Percentiles rank a stretch among this genome's conserved stretches.
These are phyloP conservation scores for Malachius bipustulatus DNA, from an alignment of 2,888 invertebrate genomes.

Conservation along the genomic window DNA sequence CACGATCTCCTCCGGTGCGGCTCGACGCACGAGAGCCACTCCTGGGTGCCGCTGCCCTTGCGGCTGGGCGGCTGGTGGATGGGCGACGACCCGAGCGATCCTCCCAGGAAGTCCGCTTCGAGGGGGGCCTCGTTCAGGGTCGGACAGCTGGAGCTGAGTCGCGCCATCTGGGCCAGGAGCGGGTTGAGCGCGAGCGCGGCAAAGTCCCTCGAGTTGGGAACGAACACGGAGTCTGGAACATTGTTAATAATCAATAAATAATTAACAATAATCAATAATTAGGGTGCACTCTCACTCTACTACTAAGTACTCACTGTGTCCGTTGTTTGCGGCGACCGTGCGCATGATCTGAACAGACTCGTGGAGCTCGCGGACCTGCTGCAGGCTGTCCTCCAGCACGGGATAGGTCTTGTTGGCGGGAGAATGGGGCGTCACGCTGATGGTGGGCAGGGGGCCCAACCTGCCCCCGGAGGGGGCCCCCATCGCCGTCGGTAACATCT, in stretches of 20 bases:
- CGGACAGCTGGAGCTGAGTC: constrained; percentile 65
- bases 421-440: constrained; percentile 80
- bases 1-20: constrained; percentile 61
- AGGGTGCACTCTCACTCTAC: too few relatives aligned
- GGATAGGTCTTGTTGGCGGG: constrained; percentile 63
- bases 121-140: constrained; percentile 46
- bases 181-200: constrained; percentile 34
- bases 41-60: constrained; percentile 47
- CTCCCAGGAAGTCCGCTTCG: constrained; percentile 37
- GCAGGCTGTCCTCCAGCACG: constrained; percentile 58
- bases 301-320: too few relatives aligned
- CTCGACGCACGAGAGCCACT: constrained; percentile 37
- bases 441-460: constrained; percentile 54
- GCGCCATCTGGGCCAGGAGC: constrained; percentile 32
- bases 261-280: too few relatives aligned
- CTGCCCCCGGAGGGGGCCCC: constrained; percentile 22
- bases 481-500: constrained; percentile 14
- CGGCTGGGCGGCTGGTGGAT: constrained; percentile 43
- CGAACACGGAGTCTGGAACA: constrained; percentile 19
- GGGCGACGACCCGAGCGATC: constrained; percentile 36
- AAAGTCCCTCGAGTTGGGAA: constrained; percentile 29
- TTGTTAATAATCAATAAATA: too few relatives aligned
- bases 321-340: constrained; percentile 37
- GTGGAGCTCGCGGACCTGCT: constrained; percentile 62
- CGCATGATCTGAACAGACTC: constrained; percentile 69